Evolutionary conservation across 2,888 invertebrate species (phyloP).

Genomic region (Nymphalis c-album): DNA sequence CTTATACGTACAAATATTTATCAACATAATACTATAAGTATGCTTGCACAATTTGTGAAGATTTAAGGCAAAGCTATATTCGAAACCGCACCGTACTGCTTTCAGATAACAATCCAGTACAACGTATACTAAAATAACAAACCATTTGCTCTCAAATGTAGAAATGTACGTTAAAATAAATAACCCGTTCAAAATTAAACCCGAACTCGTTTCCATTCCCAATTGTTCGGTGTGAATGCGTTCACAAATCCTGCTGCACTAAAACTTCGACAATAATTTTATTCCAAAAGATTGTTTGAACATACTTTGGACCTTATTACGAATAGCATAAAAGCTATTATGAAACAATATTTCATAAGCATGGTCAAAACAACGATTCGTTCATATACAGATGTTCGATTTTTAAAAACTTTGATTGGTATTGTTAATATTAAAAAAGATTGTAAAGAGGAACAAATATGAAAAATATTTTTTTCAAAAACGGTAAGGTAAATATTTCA

Average conservation of each 20-base stretch:
- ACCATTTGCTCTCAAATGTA: slow-evolving; percentile 21
- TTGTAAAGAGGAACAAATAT: too few species aligned
- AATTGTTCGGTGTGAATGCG: slow-evolving; percentile 30
- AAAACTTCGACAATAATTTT: slow-evolving; percentile 14
- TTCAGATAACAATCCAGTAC: slow-evolving; percentile 21
- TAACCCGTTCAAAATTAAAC: slow-evolving; percentile 28
- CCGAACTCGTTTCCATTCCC: slow-evolving; percentile 22
- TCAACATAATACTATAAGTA: neutral
- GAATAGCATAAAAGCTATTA: neutral
- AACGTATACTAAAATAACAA: slow-evolving; percentile 22
- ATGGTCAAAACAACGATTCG: neutral
- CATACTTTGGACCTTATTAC: slow-evolving; percentile 3
- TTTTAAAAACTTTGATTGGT: slow-evolving; percentile 1
- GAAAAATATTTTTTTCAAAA: too few species aligned
- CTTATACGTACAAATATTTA: neutral
- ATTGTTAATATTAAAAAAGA: neutral
- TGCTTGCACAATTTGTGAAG: slow-evolving; percentile 7
- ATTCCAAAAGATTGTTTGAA: slow-evolving; percentile 1
- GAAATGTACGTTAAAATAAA: slow-evolving; percentile 29
- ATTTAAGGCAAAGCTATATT: slow-evolving; percentile 16
- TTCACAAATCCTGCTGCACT: slow-evolving; percentile 32
- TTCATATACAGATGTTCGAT: neutral
- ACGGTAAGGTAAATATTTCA: too few species aligned
- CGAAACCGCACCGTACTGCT: slow-evolving; percentile 17
- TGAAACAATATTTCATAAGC: neutral